A percentile compares a stretch with the other conserved stretches of the same genome.
Conservation (phyloP, 1,140 invertebrate species). For the Orussus abietinus region DNA sequence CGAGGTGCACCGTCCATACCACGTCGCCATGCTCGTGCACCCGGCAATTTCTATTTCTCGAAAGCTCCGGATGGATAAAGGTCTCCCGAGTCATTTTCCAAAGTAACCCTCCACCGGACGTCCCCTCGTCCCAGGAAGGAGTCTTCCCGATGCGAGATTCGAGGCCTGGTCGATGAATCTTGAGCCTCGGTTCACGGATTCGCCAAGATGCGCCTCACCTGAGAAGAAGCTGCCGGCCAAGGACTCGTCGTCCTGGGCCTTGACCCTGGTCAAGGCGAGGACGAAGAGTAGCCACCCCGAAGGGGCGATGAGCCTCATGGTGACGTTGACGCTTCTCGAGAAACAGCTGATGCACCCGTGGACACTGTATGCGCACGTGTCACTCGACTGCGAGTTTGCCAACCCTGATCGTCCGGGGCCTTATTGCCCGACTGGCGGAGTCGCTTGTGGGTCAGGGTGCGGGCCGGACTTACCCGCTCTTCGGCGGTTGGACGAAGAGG, state of each 20-base stretch:
- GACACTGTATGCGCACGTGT: constrained; percentile 21
- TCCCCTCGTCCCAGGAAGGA: too few relatives aligned
- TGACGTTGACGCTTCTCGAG: constrained; percentile 4
- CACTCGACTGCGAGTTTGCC: constrained; percentile 41
- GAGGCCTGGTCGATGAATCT: too few relatives aligned
- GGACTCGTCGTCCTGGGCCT: constrained; percentile 66
- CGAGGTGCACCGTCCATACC: constrained; percentile 38
- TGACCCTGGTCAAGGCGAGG: constrained; percentile 21
- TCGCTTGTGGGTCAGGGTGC: constrained; percentile 45
- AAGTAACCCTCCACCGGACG: too few relatives aligned
- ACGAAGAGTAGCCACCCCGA: constrained; percentile 21
- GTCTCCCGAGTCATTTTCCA: too few relatives aligned
- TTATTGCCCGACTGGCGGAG: constrained; percentile 40
- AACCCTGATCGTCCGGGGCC: constrained; percentile 36
- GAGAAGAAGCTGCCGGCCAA: constrained; percentile 73
- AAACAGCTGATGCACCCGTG: constrained; percentile 18
- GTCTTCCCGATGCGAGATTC: too few relatives aligned
- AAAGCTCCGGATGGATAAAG: too few relatives aligned
- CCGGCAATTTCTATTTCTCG: constrained; percentile 49
- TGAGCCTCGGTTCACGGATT: too few relatives aligned
- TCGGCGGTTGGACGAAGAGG: too few relatives aligned
- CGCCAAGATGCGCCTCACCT: constrained; percentile 55
- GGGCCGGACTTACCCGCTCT: constrained; percentile 21
- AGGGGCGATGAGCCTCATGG: constrained; percentile 8
- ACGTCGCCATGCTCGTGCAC: constrained; percentile 29